Percentiles rank a stretch among this genome's conserved stretches.
phyloP scores from a whole-genome alignment of 2,113 vertebrate species.

The Kryptolebias marmoratus region DNA sequence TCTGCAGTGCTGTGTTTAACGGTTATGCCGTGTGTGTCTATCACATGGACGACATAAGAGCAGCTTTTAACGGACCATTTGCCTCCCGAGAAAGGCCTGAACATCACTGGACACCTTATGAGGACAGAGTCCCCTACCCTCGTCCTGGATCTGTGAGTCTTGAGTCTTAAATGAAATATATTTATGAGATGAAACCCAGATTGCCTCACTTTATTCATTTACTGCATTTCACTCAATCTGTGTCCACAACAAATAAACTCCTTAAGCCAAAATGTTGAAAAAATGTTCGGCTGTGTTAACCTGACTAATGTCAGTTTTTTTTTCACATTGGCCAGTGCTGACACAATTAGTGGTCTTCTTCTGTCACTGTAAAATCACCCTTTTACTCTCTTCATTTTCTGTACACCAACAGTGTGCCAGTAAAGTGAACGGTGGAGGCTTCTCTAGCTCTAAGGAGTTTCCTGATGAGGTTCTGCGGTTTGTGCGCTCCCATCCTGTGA shows the following conservation, averaged over 20 bases:
- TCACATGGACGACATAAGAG: slow-evolving; percentile 92
- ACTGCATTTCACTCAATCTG: slow-evolving; percentile 5
- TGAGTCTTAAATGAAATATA: neutral
- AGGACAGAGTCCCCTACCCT: slow-evolving; percentile 95
- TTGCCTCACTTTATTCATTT: slow-evolving; percentile 34
- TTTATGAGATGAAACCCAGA: slow-evolving; percentile 14
- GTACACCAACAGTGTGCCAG: slow-evolving; percentile 88
- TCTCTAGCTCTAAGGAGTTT: slow-evolving; percentile 91
- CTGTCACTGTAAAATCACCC: slow-evolving; percentile 3
- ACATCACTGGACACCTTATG: slow-evolving; percentile 93
- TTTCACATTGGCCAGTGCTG: neutral
- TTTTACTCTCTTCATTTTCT: neutral
- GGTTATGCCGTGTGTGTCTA: slow-evolving; percentile 96
- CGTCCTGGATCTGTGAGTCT: slow-evolving; percentile 94
- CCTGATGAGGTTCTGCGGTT: slow-evolving; percentile 95
- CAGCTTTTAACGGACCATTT: slow-evolving; percentile 94
- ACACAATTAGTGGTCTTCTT: slow-evolving; percentile 2
- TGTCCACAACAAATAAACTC: slow-evolving; percentile 30
- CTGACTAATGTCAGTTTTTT: slow-evolving; percentile 14
- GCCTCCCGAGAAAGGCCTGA: slow-evolving; percentile 92
- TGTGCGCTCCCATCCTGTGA: slow-evolving; percentile 89
- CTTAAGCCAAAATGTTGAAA: slow-evolving; percentile 31
- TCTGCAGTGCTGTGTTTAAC: slow-evolving; percentile 86
- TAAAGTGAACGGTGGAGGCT: slow-evolving; percentile 90
- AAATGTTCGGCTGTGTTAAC: slow-evolving; percentile 35